phyloP scores from a whole-genome alignment of 2,113 vertebrate genomes.

The Triplophysa tibetana region DNA sequence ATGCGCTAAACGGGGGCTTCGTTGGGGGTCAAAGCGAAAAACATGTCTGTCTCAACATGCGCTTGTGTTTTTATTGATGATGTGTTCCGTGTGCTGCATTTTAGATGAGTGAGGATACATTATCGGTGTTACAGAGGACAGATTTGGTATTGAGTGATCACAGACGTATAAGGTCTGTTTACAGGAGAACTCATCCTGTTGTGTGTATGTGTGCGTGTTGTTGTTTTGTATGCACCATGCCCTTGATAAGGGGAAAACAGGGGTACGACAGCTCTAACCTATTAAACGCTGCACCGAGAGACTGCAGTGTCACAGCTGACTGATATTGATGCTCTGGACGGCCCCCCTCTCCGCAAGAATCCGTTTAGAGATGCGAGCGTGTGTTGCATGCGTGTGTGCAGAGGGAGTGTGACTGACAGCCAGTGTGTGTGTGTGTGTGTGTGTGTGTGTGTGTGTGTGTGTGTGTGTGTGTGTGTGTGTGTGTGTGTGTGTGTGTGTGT shows the following conservation, averaged over 20 bases:
- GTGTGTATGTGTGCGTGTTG: conserved; percentile 34
- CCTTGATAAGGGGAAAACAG: conserved; percentile 33
- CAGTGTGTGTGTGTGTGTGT: conserved; percentile 31
- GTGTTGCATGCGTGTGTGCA: conserved; percentile 8
- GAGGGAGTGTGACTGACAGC: conserved; percentile 36
- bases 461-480: conserved; percentile 27
- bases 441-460: conserved; percentile 33
- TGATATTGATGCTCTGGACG: conserved; percentile 70
- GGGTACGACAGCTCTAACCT: conserved; percentile 50
- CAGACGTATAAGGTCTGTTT: background rate
- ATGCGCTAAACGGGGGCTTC: background rate
- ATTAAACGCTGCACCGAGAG: conserved; percentile 70
- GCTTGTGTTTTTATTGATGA: conserved; percentile 1
- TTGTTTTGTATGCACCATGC: conserved; percentile 39
- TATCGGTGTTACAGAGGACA: background rate
- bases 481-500: conserved; percentile 35
- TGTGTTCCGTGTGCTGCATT: background rate
- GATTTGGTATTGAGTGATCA: background rate
- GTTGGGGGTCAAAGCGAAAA: background rate
- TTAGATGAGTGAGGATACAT: background rate
- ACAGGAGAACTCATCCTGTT: background rate
- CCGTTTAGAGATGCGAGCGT: conserved; percentile 45
- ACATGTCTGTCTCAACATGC: background rate
- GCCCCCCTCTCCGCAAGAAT: conserved; percentile 56
- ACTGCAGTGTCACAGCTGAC: conserved; percentile 78